Percentiles rank a stretch among this genome's conserved stretches.
phyloP scores from a whole-genome alignment of 2,113 vertebrate genomes.

The Phoxinus phoxinus region DNA sequence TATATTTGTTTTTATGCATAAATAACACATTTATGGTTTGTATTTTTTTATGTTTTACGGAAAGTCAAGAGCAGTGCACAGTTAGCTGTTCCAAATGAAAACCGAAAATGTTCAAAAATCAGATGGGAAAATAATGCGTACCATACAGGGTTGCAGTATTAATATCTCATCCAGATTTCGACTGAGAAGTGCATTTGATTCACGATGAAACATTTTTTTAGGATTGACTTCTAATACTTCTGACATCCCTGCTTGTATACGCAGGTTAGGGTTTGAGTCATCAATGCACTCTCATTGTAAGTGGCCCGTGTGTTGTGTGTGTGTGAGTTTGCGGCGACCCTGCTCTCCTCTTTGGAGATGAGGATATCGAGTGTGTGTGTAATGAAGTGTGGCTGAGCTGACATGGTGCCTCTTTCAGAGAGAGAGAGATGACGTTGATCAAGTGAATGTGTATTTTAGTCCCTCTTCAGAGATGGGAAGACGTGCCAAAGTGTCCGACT shows the following conservation, averaged over 20 bases:
- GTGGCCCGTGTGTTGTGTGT: neutral
- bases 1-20: neutral
- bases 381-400: constrained; percentile 50
- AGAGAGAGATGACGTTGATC: constrained; percentile 39
- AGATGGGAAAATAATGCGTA: neutral
- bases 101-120: neutral
- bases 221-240: neutral
- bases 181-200: neutral
- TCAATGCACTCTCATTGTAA: neutral
- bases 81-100: neutral
- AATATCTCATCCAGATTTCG: neutral
- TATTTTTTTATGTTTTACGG: neutral
- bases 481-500: constrained; percentile 41
- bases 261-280: neutral
- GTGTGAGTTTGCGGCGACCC: neutral
- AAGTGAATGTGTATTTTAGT: constrained; percentile 55
- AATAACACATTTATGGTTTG: neutral
- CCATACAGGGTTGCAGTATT: neutral
- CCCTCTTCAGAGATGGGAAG: constrained; percentile 32
- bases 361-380: constrained; percentile 36
- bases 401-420: constrained; percentile 32
- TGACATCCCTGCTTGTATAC: neutral
- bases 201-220: accelerated
- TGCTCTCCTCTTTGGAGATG: constrained; percentile 17
- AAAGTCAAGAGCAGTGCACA: neutral